These are phyloP conservation scores for Meriones unguiculatus DNA, from an alignment of 2,113 vertebrate genomes.

Conservation along the genomic window DNA sequence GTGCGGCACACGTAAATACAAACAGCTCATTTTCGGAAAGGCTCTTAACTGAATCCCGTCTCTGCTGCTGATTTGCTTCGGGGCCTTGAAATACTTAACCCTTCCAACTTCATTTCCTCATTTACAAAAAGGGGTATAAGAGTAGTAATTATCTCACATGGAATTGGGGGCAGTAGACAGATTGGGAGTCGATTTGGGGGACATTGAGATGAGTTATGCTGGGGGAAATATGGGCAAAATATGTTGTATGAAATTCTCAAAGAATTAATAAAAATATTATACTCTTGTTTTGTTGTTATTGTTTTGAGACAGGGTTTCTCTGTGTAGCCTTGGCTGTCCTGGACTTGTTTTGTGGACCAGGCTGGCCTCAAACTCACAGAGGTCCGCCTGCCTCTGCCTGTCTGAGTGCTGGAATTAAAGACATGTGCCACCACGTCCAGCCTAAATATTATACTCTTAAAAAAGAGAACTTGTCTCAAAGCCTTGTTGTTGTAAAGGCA, in stretches of 20 bases:
- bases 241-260: not conserved
- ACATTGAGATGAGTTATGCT: not conserved
- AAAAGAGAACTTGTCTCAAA: not conserved
- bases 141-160: not conserved
- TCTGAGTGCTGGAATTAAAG: no score
- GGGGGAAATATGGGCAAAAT: not conserved
- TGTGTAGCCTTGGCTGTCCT: no score
- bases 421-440: no score
- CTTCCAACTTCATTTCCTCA: conserved; percentile 11
- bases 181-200: not conserved
- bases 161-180: not conserved
- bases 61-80: not conserved
- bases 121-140: not conserved
- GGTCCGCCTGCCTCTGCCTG: no score
- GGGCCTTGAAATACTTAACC: not conserved
- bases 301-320: no score
- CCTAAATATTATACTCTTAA: no score
- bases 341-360: no score
- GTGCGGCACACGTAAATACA: not conserved
- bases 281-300: not conserved
- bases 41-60: not conserved
- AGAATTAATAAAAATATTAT: not conserved
- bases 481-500: not conserved
- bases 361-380: no score
- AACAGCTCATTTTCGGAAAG: not conserved